phyloP scores from a whole-genome alignment of 1,140 invertebrate species.

The Caenorhabditis remanei region DNA sequence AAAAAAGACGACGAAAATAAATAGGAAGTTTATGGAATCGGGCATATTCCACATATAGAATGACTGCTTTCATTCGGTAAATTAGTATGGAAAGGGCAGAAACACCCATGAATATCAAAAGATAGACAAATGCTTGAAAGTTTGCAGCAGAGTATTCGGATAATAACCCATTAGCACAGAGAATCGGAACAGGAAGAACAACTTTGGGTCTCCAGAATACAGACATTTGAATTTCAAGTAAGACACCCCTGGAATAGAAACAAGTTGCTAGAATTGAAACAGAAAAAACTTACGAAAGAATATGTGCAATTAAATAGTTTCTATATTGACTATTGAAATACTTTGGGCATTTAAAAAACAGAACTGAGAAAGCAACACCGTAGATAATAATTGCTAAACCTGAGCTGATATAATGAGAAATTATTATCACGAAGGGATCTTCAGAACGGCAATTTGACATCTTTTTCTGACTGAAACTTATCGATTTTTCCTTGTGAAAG shows the following conservation, averaged over 20 bases:
- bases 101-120: background rate
- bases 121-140: background rate
- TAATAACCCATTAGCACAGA: background rate
- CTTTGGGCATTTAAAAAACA: too few species aligned
- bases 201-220: background rate
- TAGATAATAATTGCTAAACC: too few species aligned
- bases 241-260: background rate
- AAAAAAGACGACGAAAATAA: background rate
- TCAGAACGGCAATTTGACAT: too few species aligned
- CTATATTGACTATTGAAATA: too few species aligned
- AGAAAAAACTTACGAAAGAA: too few species aligned
- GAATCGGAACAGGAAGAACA: background rate
- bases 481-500: too few species aligned
- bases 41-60: background rate
- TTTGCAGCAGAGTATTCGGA: background rate
- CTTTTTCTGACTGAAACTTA: too few species aligned
- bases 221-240: background rate
- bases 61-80: background rate
- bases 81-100: background rate
- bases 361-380: too few species aligned
- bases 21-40: background rate
- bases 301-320: too few species aligned
- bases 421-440: too few species aligned
- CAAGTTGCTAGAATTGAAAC: too few species aligned
- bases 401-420: too few species aligned